Evolutionary conservation across 2,797 vertebrate species (phyloP).

Genomic region (Discoglossus pictus): DNA sequence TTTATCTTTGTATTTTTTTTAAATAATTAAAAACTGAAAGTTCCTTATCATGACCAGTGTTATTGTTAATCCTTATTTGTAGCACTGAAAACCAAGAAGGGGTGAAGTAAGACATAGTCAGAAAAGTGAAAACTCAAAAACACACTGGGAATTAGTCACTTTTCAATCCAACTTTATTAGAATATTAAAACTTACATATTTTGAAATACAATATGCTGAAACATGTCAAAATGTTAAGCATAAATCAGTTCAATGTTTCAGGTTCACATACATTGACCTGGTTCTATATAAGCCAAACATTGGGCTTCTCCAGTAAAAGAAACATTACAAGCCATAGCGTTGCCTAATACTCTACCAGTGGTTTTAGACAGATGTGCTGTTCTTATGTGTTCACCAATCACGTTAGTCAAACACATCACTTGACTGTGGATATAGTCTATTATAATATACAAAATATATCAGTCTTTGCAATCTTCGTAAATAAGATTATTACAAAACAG

Average conservation of each 20-base stretch:
- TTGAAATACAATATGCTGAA: slow-evolving; percentile 52
- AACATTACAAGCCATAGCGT: too few species aligned
- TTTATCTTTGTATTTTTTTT: too few species aligned
- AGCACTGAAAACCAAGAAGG: too few species aligned
- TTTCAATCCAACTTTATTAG: too few species aligned
- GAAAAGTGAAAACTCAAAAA: slow-evolving; percentile 35
- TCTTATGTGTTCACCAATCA: slow-evolving; percentile 48
- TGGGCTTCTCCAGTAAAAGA: too few species aligned
- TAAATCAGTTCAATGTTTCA: too few species aligned
- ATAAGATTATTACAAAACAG: too few species aligned
- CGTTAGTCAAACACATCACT: slow-evolving; percentile 55
- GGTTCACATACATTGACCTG: too few species aligned
- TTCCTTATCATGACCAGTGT: too few species aligned
- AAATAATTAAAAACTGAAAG: too few species aligned
- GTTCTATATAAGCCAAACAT: too few species aligned
- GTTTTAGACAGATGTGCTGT: slow-evolving; percentile 54
- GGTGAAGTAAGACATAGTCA: not conserved
- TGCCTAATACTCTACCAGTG: slow-evolving; percentile 51
- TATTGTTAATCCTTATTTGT: too few species aligned
- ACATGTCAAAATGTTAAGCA: slow-evolving; percentile 22
- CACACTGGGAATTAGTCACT: slow-evolving; percentile 37
- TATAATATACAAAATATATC: slow-evolving; percentile 43
- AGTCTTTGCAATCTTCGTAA: slow-evolving; percentile 5
- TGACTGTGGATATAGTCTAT: slow-evolving; percentile 51
- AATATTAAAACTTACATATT: slow-evolving; percentile 17